Evolutionary conservation across 1,140 invertebrate species (phyloP), one percentile per base, ranked within the genome.

Genomic region (Sycophaga agraensis): DNA sequence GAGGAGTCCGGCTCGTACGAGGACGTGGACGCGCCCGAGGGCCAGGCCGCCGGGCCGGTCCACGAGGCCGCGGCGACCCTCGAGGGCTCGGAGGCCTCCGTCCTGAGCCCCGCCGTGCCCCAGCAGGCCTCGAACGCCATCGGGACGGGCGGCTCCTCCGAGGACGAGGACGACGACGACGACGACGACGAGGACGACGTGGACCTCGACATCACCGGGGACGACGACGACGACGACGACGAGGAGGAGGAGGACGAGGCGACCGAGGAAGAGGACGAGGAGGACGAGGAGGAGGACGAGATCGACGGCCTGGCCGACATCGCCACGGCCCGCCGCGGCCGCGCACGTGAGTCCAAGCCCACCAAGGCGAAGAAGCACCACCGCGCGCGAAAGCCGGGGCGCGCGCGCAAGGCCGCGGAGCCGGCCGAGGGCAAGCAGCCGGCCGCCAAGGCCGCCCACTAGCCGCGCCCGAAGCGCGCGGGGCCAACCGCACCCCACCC

Each of bases 241-340:
- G 81, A 81, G 56, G 82, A 76, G 22, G 77, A 77, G 16, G 76
- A 74, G 9, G 73, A 74, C 31, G 75, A 88, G 21, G 88, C 84
- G 35, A 87, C 84, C 58, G 83, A 82, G 31, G 84, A 84, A 50
- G 86, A 86, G 42, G 85, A 88, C 26, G 86, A 86, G 22, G 88
- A 88, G 31, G 89, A 90, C 11, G 89, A 90, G 12, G 88, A 89
- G 8, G 89, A 88, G 8, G 88, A 89, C 57, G 89, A 90, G 34
- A 84, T 84, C 69, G 80, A 85, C 54, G 83, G 82, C 64, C 82
- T 86, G 65, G 82, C 83, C 55, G 85, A 89, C 71, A 86, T 89
- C 73, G 86, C 86, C 70, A 85, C 85, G 73, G 85, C 86, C 64
- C 84, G 85, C 68, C 72, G 79, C 5, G 54, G 43, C 12, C n/a